phyloP scores from a whole-genome alignment of 92 coral and sea anemone genomes.

The Virgularia gustaviana region DNA sequence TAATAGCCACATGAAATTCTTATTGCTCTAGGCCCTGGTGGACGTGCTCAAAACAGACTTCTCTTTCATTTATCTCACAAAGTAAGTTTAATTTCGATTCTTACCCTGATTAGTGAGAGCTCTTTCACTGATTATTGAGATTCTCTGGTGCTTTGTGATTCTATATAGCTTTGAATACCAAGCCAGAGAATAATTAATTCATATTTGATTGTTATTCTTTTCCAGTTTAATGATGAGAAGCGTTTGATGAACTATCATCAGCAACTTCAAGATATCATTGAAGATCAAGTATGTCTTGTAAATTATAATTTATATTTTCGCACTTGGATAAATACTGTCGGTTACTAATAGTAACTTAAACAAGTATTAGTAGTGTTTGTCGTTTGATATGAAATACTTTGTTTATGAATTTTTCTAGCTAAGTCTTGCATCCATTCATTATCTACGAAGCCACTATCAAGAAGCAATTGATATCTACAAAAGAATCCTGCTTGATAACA shows the following conservation, averaged over 20 bases:
- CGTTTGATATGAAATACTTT: background rate
- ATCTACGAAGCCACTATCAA: slow-evolving; percentile 95
- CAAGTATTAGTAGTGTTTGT: background rate
- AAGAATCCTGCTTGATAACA: slow-evolving; percentile 94
- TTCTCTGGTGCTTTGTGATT: background rate
- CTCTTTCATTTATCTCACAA: slow-evolving; percentile 92
- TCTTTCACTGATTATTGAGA: background rate
- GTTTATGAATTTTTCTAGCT: slow-evolving; percentile 45
- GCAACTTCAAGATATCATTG: slow-evolving; percentile 87
- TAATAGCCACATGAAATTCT: background rate
- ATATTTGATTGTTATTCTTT: background rate
- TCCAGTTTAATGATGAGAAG: slow-evolving; percentile 91
- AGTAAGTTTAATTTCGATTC: slow-evolving; percentile 37
- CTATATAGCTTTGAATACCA: background rate
- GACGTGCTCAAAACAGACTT: slow-evolving; percentile 86
- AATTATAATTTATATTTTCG: background rate
- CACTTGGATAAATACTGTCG: no score
- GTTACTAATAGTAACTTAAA: background rate
- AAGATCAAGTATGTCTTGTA: slow-evolving; percentile 75
- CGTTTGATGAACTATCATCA: slow-evolving; percentile 82
- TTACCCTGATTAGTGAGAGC: background rate
- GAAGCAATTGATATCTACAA: slow-evolving; percentile 98
- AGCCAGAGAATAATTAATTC: background rate
- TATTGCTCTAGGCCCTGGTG: slow-evolving; percentile 69
- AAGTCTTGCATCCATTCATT: slow-evolving; percentile 92